Evolutionary conservation across 2,888 invertebrate genomes (phyloP), one percentile per base, ranked within the genome.

Genomic region (Arctia plantaginis): DNA sequence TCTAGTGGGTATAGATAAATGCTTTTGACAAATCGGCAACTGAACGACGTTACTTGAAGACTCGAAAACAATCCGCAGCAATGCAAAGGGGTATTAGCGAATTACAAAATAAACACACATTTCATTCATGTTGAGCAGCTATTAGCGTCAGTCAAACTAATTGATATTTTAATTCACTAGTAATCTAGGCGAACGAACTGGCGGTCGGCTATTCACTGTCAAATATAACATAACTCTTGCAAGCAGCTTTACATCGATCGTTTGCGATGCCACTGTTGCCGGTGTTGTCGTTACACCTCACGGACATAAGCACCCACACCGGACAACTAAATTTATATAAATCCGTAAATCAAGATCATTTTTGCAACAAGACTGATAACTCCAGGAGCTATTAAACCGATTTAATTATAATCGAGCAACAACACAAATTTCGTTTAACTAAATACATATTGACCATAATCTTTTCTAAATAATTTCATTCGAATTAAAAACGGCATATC

Each of bases 1-100:
- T 89, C 86, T 88, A 89, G 85, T 88, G 89, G 87, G 89, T 86
- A 86, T 86, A 88, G 88, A 90, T 94, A 94, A 94, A 94, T 94
- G 93, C 93, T 90, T 90, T 87, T 83, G 87, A 90, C 88, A 88
- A 86, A 85, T 83, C 73, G 79, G 79, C 75, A 73, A 80, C 78
- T 76, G 70, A 76, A 80, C 79, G 75, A 79, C 64, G 77, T 80
- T 83, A 80, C 76, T 77, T 77, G 80, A 76, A 81, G 79, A 10
- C n/a, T 80, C 79, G 73, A 82, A 77, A 78, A 80, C 79, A 78
- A 83, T 80, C 70, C 74, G 81, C 77, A 79, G 73, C 71, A 74
- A 76, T 71, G 75, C 64, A 78, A 74, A 47, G 81, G 75, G n/a
- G n/a, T 85, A 84, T 88, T 86, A 87, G 84, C 86, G 82, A 88